Evolutionary conservation across 2,888 invertebrate species (phyloP), one percentile per base, ranked within the genome.

Genomic region (Bembecia ichneumoniformis): DNA sequence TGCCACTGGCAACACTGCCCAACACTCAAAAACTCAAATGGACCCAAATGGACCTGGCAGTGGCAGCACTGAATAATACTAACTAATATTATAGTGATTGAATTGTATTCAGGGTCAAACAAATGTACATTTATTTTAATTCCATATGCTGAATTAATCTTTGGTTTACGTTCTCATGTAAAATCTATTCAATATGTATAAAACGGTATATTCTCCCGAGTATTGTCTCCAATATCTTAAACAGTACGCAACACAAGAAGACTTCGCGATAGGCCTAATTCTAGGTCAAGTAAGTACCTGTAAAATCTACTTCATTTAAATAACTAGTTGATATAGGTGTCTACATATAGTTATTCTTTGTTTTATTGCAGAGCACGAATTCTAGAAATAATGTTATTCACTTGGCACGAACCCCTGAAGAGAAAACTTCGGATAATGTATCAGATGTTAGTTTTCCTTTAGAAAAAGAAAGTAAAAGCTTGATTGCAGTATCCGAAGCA

Each of bases 311-410:
- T 43, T 14, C 14, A 43, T 15, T 44, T 44, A 44, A 44, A 44
- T 14, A 13, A 14, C 28, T 2, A 28, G 9, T 28, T 28, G 7
- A n/a, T 40, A 14, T 40, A 13, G n/a, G 13, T n/a, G 40, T 11
- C 14, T 40, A 40, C 13, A 14, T 40, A 9, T 15, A 44, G 3
- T 44, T 15, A 15, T 14, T 10, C 7, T 44, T 13, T 44, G 15
- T 11, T 16, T 44, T 44, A 52, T 78, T 84, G 48, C 58, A 92
- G 93, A 89, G 87, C 48, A 88, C 91, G 47, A 81, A 82, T 35
- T 89, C 90, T 52, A 92, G 92, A 65, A 94, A 94, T 64, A 93
- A 91, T 79, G 90, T 94, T 3, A 90, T 96, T 35, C 95, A 95
- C 69, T 81, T 96, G 65, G 93, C 95, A 35, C 91, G 92, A 57